Evolutionary conservation across 2,888 invertebrate genomes (phyloP).

Genomic region (Spisula solida): DNA sequence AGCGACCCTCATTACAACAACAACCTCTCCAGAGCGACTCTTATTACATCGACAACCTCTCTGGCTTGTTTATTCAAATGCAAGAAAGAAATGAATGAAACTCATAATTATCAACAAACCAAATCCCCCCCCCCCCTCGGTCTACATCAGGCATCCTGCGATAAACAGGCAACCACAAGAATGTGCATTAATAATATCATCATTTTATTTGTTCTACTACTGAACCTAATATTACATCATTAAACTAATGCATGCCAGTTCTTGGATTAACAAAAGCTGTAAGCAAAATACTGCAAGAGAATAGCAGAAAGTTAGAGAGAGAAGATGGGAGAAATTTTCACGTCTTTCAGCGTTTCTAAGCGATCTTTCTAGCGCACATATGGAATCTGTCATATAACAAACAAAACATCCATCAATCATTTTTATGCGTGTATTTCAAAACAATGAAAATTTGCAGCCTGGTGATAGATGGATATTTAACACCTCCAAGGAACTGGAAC

Average conservation of each 20-base stretch:
- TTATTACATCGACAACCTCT: too few species aligned
- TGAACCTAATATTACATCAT: not conserved
- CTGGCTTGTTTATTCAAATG: not conserved
- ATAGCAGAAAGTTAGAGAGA: not conserved
- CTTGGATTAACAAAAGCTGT: not conserved
- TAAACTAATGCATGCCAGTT: not conserved
- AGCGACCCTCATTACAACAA: too few species aligned
- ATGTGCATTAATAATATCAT: slow-evolving; percentile 9
- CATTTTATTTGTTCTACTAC: not conserved
- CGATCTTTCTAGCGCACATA: not conserved
- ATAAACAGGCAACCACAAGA: not conserved
- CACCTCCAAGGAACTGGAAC: not conserved
- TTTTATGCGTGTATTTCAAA: not conserved
- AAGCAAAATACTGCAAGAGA: not conserved
- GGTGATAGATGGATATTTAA: not conserved
- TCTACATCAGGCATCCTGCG: not conserved
- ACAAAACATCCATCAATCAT: slow-evolving; percentile 14
- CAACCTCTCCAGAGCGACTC: too few species aligned
- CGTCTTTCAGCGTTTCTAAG: not conserved
- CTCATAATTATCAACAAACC: not conserved
- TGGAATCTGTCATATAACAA: slow-evolving; percentile 19
- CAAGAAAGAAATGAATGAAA: not conserved
- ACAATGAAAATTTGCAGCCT: not conserved
- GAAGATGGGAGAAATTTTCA: not conserved
- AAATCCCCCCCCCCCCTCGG: not conserved